phyloP scores from a whole-genome alignment of 37 sponge, comb jelly and placozoan species.

The Chondrilla cf. caribensis region DNA sequence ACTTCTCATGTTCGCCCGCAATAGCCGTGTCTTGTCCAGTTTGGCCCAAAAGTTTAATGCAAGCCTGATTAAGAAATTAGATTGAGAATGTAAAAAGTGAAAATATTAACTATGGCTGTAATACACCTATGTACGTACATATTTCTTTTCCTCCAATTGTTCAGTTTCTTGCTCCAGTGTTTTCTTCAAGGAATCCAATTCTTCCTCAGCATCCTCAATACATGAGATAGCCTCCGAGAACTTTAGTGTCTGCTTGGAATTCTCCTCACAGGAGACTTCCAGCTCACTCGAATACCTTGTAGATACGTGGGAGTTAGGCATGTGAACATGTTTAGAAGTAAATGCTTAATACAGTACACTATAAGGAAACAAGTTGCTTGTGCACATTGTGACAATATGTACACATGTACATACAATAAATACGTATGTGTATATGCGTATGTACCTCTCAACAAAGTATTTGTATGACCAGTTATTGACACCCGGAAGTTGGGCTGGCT shows the following conservation, averaged over 20 bases:
- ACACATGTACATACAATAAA: too few species aligned
- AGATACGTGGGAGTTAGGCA: not conserved
- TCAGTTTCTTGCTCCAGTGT: conserved; percentile 33
- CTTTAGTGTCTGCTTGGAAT: not conserved
- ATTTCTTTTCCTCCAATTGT: conserved; percentile 64
- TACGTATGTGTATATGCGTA: too few species aligned
- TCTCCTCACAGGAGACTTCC: not conserved
- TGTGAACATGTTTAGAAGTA: too few species aligned
- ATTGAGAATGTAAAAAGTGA: not conserved
- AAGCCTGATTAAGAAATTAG: conserved; percentile 8
- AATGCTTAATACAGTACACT: too few species aligned
- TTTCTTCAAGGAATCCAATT: conserved; percentile 40
- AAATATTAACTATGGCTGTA: not conserved
- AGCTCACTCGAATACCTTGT: conserved; percentile 50
- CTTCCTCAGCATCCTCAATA: conserved; percentile 18
- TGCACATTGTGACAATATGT: too few species aligned
- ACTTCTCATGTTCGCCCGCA: conserved; percentile 63
- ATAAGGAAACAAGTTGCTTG: too few species aligned
- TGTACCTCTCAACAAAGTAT: conserved; percentile 71
- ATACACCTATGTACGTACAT: conserved; percentile 21
- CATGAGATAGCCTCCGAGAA: conserved; percentile 34
- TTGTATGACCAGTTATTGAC: conserved; percentile 61
- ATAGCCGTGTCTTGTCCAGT: conserved; percentile 89
- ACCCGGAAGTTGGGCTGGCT: not conserved
- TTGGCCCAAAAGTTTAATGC: conserved; percentile 64